Evolutionary conservation across 1,140 invertebrate species (phyloP), one percentile per base, ranked within the genome.

Genomic region (Nebria ingens): DNA sequence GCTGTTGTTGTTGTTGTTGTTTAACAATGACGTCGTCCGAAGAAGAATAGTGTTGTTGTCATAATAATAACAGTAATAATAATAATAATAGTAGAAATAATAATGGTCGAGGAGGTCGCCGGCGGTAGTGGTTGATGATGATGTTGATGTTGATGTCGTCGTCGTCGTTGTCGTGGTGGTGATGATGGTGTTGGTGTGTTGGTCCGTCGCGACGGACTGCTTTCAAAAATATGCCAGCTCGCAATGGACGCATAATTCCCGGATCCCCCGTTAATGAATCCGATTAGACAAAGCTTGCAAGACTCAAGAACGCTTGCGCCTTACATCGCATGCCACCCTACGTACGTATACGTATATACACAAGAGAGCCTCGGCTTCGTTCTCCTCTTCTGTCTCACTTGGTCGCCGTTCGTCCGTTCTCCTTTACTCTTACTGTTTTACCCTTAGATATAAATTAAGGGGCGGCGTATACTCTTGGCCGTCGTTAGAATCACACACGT

Each of bases 171-270:
- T 21, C 11, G 21, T 23, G 21, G 23, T 19, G 40, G 40, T 17
- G 4, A 45, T 11, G 9, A 12, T 45, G 40, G 40, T 45, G 9
- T 45, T 6, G 3, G 15, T 17, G 6, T 45, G 6, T 45, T 45
- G 40, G 60, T 59, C 56, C 59, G 59, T 59, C 62, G 61, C 55
- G 65, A 67, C 66, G 65, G 64, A 69, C 67, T 69, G 66, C 63
- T 65, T 69, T 69, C 66, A 68, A 69, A 69, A 69, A 69, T 68
- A 67, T 69, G 66, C 66, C 68, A 68, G 70, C 67, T 71, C 64
- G 68, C 68, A 69, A 76, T 74, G 75, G 69, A 70, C 71, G 73
- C 71, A 73, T 74, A 73, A 74, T 73, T 74, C 71, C 72, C 64
- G 69, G 68, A 71, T 73, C 64, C 68, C 65, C 68, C 68, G 73